These are phyloP conservation scores for Cephus pygmeus DNA, from an alignment of 2,888 invertebrate species.

Conservation along the genomic window DNA sequence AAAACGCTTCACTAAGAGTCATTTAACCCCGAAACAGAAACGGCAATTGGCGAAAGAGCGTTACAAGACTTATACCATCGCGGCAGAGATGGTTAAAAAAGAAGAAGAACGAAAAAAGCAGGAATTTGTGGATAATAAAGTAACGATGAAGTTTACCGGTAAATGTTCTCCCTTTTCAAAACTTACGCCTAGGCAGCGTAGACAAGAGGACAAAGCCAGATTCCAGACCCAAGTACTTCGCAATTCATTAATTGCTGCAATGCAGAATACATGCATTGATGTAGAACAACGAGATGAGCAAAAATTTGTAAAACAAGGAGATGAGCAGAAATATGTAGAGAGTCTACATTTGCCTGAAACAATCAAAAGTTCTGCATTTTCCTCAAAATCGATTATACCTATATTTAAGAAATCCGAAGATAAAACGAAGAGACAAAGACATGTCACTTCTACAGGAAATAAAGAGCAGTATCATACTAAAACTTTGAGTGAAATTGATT, in stretches of 20 bases:
- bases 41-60: slow-evolving; percentile 81
- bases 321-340: slow-evolving; percentile 51
- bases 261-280: slow-evolving; percentile 8
- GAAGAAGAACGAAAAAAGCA: slow-evolving; percentile 57
- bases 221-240: slow-evolving; percentile 76
- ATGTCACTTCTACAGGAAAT: slow-evolving; percentile 66
- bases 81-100: slow-evolving; percentile 70
- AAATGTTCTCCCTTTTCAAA: slow-evolving; percentile 54
- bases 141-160: slow-evolving; percentile 39
- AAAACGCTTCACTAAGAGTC: slow-evolving; percentile 67
- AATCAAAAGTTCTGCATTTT: slow-evolving; percentile 68
- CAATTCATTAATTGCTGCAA: slow-evolving; percentile 50
- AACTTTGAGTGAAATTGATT: slow-evolving; percentile 70
- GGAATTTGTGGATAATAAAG: slow-evolving; percentile 32
- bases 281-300: neutral
- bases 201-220: slow-evolving; percentile 75
- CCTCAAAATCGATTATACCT: slow-evolving; percentile 47
- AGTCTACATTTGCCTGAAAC: slow-evolving; percentile 61
- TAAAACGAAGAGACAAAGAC: slow-evolving; percentile 33
- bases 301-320: neutral
- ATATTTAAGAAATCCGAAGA: slow-evolving; percentile 44
- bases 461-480: slow-evolving; percentile 81
- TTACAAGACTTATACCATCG: slow-evolving; percentile 86
- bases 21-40: slow-evolving; percentile 82
- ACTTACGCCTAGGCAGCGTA: slow-evolving; percentile 74